Base-by-base conservation (phyloP, 2,888 invertebrate genomes). In the Argyresthia goedartella region DNA sequence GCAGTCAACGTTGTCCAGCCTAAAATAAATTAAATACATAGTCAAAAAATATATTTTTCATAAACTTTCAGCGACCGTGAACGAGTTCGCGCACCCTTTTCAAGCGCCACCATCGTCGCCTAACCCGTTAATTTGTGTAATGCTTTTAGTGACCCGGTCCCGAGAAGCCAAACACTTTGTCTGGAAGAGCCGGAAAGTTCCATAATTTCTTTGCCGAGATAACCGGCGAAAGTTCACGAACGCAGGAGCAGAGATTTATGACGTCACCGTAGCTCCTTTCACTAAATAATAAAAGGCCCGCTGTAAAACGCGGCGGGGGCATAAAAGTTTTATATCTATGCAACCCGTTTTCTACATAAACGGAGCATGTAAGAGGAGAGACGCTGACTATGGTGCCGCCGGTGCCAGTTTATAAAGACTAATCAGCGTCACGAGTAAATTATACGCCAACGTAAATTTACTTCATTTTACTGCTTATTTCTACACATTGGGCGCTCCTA, bases 271-370 rank as follows among this genome's bases (percentile, higher is more conserved):
- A 76, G 79, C 76, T 81, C 82, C 81, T 84, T 86, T 84, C 84
- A 86, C 85, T 86, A 86, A 85, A 86, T 86, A 86, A 86, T 85
- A 82, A 85, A 85, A 82, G 81, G 74, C 71, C 74, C 73, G 81
- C 81, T 85, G 82, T 85, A 85, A 85, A 86, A 84, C 82, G 82
- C 79, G 76, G 76, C 71, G 63, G 74, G 69, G 70, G 81, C 78
- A 78, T 86, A 86, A 85, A 86, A 85, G 73, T 85, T 85, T 85
- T 82, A 86, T 80, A 80, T 76, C 74, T 79, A 81, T 77, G 76
- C 84, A 82, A 81, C 82, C 84, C 84, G 82, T 78, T 76, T 25
- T 25, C 57, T 64, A 71, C 69, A 78, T 75, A 74, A 74, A 72
- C 76, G 69, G 66, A 66, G 69, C 73, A 68, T 70, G 66, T 68